A percentile compares a stretch with the other conserved stretches of the same genome.
Evolutionary conservation across 2,113 vertebrate genomes (phyloP).

Genomic region (Ancistrus triradiatus): DNA sequence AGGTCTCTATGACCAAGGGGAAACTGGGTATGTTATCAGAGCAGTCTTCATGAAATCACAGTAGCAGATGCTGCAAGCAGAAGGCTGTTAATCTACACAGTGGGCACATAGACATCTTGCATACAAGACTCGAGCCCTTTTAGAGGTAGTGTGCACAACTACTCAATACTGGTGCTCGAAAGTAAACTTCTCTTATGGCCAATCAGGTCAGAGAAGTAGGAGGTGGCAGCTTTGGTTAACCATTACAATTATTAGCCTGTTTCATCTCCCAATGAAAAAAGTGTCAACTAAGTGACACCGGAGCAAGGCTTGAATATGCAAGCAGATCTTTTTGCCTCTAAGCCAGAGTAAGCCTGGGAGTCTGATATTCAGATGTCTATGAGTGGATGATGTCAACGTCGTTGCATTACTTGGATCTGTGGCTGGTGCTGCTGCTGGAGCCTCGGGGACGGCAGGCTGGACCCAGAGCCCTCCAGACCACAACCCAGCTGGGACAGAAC

Average conservation of each 20-base stretch:
- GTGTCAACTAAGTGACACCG: neutral
- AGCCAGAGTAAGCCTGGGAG: neutral
- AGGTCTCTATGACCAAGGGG: too few species aligned
- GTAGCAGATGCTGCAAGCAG: conserved; percentile 23
- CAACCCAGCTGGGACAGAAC: conserved; percentile 98
- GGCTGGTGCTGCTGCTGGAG: conserved; percentile 93
- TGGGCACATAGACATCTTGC: conserved; percentile 32
- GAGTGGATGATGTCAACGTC: conserved; percentile 72
- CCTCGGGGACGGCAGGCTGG: conserved; percentile 89
- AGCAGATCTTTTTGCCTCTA: neutral
- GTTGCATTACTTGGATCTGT: conserved; percentile 97
- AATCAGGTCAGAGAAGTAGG: neutral
- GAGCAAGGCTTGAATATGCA: neutral
- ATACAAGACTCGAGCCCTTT: conserved; percentile 25
- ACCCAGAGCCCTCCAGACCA: conserved; percentile 91
- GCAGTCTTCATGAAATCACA: conserved; percentile 12
- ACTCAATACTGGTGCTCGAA: neutral
- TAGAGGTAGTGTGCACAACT: neutral
- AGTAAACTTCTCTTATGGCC: neutral
- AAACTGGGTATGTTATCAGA: conserved; percentile 4
- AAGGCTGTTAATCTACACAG: conserved; percentile 22
- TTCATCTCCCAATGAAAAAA: too few species aligned
- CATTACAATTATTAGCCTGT: too few species aligned
- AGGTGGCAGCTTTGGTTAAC: too few species aligned
- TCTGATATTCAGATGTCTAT: conserved; percentile 55